These are phyloP conservation scores for Metacarcinus magister DNA, from an alignment of 2,888 invertebrate species.

Conservation along the genomic window DNA sequence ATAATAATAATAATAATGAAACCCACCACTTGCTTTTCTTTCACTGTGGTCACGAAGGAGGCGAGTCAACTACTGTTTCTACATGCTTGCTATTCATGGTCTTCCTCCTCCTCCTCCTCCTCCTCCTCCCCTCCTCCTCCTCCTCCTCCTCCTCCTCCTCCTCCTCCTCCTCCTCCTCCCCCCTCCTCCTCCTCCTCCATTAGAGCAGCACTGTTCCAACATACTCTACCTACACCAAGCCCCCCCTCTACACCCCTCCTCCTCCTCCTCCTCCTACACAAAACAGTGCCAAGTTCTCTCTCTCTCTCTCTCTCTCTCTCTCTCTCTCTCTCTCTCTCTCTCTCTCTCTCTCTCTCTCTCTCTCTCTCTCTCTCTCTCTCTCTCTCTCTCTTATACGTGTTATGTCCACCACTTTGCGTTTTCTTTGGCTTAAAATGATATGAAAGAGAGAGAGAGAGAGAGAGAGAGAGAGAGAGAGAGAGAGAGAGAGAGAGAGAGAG, in stretches of 20 bases:
- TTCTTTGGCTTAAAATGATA: background rate
- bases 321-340: constrained; percentile 83
- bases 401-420: background rate
- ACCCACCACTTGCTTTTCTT: background rate
- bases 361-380: constrained; percentile 83
- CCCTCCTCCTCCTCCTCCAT: constrained; percentile 78
- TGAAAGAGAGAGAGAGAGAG: too few relatives aligned
- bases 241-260: background rate
- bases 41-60: background rate
- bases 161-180: constrained; percentile 83
- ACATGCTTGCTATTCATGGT: background rate
- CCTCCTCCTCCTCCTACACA: constrained; percentile 83
- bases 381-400: background rate
- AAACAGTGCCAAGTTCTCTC: background rate
- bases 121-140: constrained; percentile 12
- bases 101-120: too few relatives aligned
- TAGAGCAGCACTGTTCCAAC: constrained; percentile 83
- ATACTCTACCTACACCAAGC: constrained; percentile 82
- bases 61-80: background rate
- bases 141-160: constrained; percentile 11
- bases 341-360: constrained; percentile 83
- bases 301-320: constrained; percentile 58
- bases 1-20: background rate
- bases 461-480: too few relatives aligned
- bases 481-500: too few relatives aligned